A percentile compares a stretch with the other conserved stretches of the same genome.
Conservation (phyloP, 2,888 invertebrate species). For the Agonum fuliginosum region DNA sequence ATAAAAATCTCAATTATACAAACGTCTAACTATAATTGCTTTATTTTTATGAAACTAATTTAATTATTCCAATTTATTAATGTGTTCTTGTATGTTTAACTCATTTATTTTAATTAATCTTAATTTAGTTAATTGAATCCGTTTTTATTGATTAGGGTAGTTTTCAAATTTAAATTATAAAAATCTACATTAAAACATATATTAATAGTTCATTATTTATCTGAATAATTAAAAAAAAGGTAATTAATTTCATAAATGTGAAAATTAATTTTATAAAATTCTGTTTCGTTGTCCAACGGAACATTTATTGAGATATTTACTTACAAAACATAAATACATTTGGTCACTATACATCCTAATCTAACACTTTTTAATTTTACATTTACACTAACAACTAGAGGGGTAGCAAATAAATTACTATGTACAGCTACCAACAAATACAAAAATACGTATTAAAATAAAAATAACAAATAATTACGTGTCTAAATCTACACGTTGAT, state of each 20-base stretch:
- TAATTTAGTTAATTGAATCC: no score
- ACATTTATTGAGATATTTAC: slow-evolving; percentile 39
- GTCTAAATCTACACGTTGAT: slow-evolving; percentile 7
- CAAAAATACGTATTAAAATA: slow-evolving; percentile 45
- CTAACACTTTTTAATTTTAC: slow-evolving; percentile 20
- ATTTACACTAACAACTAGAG: slow-evolving; percentile 33
- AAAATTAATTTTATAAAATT: background rate
- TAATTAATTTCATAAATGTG: no score
- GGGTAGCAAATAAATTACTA: slow-evolving; percentile 57
- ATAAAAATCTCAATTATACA: no score
- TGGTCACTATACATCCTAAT: slow-evolving; percentile 52
- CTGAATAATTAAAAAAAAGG: no score
- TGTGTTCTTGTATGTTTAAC: no score
- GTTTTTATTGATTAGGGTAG: no score
- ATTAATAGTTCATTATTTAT: background rate
- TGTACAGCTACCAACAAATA: slow-evolving; percentile 57
- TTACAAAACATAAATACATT: slow-evolving; percentile 57
- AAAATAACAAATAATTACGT: slow-evolving; percentile 31
- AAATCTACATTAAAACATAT: no score
- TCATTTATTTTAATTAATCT: no score
- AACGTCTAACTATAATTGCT: no score
- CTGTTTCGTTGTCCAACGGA: slow-evolving; percentile 29
- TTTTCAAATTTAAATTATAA: no score
- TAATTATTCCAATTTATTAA: no score
- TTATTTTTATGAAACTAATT: no score